Evolutionary conservation across 2,888 invertebrate species (phyloP).

Genomic region (Luperina nickerlii): DNA sequence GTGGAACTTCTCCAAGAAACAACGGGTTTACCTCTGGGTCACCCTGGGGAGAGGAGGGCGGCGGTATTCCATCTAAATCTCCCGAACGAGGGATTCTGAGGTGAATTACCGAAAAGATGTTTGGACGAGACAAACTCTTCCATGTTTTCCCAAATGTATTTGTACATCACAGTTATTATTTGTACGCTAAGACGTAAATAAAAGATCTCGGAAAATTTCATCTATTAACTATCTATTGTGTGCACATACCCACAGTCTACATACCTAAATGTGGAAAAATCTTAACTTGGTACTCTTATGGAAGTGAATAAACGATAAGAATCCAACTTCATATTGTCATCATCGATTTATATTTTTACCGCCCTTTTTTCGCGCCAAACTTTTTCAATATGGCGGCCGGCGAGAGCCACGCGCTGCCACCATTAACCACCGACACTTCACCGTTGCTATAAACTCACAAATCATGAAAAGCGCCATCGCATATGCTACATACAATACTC

Average conservation of each 20-base stretch:
- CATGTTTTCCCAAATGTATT: constrained; percentile 67
- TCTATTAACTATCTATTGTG: neutral
- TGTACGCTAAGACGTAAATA: constrained; percentile 19
- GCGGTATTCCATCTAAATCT: constrained; percentile 86
- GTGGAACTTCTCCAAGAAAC: constrained; percentile 84
- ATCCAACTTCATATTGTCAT: constrained; percentile 63
- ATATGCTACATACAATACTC: constrained; percentile 72
- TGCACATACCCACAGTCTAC: neutral
- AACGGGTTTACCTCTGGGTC: constrained; percentile 87
- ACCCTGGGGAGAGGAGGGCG: constrained; percentile 82
- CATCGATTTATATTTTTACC: constrained; percentile 75
- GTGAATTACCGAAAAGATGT: constrained; percentile 86
- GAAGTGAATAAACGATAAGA: constrained; percentile 55
- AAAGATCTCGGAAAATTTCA: constrained; percentile 4
- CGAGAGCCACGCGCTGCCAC: constrained; percentile 88
- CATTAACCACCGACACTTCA: constrained; percentile 90
- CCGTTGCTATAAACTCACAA: constrained; percentile 91
- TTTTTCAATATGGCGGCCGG: constrained; percentile 90
- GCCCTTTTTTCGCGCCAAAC: constrained; percentile 88
- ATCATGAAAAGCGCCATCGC: constrained; percentile 88
- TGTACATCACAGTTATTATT: constrained; percentile 56
- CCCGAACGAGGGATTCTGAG: constrained; percentile 84
- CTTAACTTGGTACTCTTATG: constrained; percentile 8
- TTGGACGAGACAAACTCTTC: constrained; percentile 74
- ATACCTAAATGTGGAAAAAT: neutral